Percentiles rank a stretch among this genome's conserved stretches.
These are phyloP conservation scores for Chionis minor DNA, from an alignment of 2,113 vertebrate species.

Conservation along the genomic window DNA sequence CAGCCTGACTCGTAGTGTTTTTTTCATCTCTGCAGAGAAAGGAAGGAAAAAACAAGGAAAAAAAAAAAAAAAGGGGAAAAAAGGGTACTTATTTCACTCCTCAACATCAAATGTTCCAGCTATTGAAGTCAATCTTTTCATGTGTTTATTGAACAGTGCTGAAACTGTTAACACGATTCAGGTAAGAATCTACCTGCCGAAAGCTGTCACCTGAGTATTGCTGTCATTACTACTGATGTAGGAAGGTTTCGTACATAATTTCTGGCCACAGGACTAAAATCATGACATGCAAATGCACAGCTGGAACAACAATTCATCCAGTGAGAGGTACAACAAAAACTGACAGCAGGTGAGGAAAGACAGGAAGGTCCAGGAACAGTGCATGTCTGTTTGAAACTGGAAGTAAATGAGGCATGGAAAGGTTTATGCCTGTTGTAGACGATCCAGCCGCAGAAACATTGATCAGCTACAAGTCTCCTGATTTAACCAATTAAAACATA, in stretches of 20 bases:
- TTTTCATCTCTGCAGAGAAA: neutral
- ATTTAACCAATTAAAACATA: constrained; percentile 11
- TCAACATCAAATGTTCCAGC: neutral
- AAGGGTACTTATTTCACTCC: neutral
- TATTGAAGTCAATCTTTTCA: neutral
- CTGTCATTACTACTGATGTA: neutral
- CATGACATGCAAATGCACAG: neutral
- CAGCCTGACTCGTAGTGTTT: neutral
- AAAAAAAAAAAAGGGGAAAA: neutral
- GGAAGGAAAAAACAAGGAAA: neutral
- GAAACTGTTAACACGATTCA: neutral
- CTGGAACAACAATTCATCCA: neutral
- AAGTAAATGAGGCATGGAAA: constrained; percentile 16
- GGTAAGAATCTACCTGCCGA: neutral
- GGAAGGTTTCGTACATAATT: neutral
- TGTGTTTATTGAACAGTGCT: neutral
- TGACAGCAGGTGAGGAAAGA: constrained; percentile 21
- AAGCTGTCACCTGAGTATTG: neutral
- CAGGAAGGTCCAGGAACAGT: neutral
- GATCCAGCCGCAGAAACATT: constrained; percentile 22
- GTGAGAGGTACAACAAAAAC: neutral
- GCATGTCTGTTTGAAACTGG: neutral
- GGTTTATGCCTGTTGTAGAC: neutral
- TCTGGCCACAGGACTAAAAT: neutral
- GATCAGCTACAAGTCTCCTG: neutral